These are phyloP conservation scores for Dryoscopus gambensis DNA, from an alignment of 2,113 vertebrate species.

Conservation along the genomic window DNA sequence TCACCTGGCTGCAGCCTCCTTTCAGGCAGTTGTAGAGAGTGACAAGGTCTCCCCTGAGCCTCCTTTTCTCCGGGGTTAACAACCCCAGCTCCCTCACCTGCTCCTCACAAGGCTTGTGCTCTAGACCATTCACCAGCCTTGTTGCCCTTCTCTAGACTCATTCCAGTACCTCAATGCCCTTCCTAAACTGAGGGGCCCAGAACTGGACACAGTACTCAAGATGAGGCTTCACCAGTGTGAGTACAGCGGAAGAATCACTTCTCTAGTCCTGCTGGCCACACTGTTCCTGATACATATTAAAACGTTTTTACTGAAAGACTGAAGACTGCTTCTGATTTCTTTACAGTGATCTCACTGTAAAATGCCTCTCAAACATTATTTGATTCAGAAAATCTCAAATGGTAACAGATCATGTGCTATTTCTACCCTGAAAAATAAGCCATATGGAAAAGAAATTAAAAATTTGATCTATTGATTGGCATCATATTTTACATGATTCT, in stretches of 20 bases:
- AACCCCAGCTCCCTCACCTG: not conserved
- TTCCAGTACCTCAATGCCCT: not conserved
- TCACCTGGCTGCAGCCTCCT: not conserved
- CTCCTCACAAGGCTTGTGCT: not conserved
- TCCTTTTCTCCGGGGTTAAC: not conserved
- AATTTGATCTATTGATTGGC: not conserved
- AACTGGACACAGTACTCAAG: not conserved
- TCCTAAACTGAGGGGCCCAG: not conserved
- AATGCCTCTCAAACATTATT: not conserved
- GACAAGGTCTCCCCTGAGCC: not conserved
- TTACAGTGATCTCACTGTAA: not conserved
- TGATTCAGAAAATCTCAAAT: not conserved
- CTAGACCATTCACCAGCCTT: not conserved
- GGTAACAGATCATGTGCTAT: not conserved
- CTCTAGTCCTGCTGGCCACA: not conserved
- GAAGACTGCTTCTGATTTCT: not conserved
- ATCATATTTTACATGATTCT: not conserved
- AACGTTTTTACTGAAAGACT: not conserved
- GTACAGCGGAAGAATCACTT: not conserved
- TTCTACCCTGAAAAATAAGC: not conserved
- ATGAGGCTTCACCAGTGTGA: rapidly evolving
- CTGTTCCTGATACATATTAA: not conserved
- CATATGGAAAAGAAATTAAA: not conserved
- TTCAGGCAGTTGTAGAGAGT: not conserved
- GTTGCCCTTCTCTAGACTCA: not conserved